Base-by-base conservation (phyloP, 30 jellyfish, hydroid and myxozoan genomes). In the Turritopsis dohrnii region DNA sequence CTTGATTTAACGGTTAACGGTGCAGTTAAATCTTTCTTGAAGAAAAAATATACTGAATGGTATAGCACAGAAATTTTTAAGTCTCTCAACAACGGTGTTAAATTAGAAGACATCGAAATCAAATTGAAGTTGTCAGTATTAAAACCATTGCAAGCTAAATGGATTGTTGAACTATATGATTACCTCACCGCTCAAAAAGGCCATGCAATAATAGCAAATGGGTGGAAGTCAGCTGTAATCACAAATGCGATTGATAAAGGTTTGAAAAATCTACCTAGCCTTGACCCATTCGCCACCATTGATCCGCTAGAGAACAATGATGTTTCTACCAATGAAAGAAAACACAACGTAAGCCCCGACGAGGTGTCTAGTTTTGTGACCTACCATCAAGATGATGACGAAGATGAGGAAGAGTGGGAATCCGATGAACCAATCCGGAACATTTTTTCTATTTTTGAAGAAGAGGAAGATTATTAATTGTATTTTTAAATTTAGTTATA, bases 321-420 rank as follows among this genome's bases (percentile, higher is more conserved):
- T 13, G 60, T 41, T 41, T 41, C 60, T 41, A 41, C 13, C 60
- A 41, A 41, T 41, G 60, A 41, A 41, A 41, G 60, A 41, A 13
- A 41, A 41, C 60, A 41, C 60, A 41, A 41, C 60, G 60, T 41
- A 41, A 41, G 60, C 60, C 60, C 60, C 60, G 60, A 41, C 60
- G 60, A 41, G 60, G 60, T 41, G 60, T 41, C 60, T 41, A 66
- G 29, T 22, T n/a, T n/a, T 41, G 60, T 41, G 60, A 41, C 60
- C 60, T n/a, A 22, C 29, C 76, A 66, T 22, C 29, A 66, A 66
- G 76, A 66, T 66, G 76, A 66, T 8, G 29, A 25, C 76, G 76
- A 66, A n/a, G 28, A 22, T n/a, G 76, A 66, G 76, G 76, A 66
- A n/a, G 76, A 66, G 28, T 66, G 76, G 76, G 76, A 66, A 25